phyloP scores from a whole-genome alignment of 2,797 vertebrate species.

The Poecilia wingei region DNA sequence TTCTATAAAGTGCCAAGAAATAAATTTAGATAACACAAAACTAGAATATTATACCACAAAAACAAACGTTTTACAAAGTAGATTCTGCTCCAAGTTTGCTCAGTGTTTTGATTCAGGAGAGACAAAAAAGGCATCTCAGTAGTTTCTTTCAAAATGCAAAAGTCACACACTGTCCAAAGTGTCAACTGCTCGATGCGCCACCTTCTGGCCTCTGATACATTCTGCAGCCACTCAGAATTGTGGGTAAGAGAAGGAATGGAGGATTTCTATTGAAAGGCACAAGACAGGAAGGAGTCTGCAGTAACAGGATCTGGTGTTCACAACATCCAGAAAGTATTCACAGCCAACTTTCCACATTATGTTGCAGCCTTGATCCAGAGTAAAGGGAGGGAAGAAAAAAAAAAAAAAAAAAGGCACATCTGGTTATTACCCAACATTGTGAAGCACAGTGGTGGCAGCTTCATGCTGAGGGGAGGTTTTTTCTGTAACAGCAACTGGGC shows the following conservation, averaged over 20 bases:
- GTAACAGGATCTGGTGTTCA: not conserved
- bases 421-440: not conserved
- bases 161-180: not conserved
- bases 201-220: conserved; percentile 49
- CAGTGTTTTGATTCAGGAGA: conserved; percentile 21
- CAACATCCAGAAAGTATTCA: not conserved
- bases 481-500: not conserved
- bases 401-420: not conserved
- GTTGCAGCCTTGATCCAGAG: not conserved
- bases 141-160: conserved; percentile 48
- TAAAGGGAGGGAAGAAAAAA: not conserved
- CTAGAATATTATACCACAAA: conserved; percentile 55
- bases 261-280: conserved; percentile 67
- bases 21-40: conserved; percentile 57
- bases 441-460: not conserved
- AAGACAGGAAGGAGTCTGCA: not conserved
- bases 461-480: not conserved
- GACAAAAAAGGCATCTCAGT: conserved; percentile 57
- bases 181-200: no score
- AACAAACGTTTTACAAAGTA: conserved; percentile 22
- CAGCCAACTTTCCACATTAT: not conserved
- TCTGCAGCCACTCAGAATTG: conserved; percentile 42
- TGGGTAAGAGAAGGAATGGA: not conserved
- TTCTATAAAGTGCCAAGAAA: conserved; percentile 77
- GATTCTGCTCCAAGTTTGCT: conserved; percentile 42